phyloP scores from a whole-genome alignment of 2,797 vertebrate species.

The Lutjanus argentimaculatus region DNA sequence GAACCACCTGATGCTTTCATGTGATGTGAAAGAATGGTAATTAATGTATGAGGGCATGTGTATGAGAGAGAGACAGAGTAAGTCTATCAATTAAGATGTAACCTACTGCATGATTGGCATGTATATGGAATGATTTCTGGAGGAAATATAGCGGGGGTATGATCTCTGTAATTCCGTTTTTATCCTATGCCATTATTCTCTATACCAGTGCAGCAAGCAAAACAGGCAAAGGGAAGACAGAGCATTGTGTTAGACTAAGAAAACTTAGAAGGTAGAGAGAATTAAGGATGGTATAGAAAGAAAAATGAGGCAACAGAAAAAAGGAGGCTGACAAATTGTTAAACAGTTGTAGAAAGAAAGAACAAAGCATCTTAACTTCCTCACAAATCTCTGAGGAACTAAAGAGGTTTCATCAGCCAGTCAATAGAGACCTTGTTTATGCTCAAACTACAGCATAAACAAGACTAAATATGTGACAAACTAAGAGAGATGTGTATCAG shows the following conservation, averaged over 20 bases:
- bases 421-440: slow-evolving; percentile 17
- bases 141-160: background rate
- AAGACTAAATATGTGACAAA: slow-evolving; percentile 19
- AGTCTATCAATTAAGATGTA: slow-evolving; percentile 22
- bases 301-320: background rate
- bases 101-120: slow-evolving; percentile 4
- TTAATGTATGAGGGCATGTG: background rate
- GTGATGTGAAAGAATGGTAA: slow-evolving; percentile 30
- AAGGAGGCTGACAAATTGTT: slow-evolving; percentile 4
- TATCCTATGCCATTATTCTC: background rate
- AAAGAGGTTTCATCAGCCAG: background rate
- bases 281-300: background rate
- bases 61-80: background rate
- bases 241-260: background rate
- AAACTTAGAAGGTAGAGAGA: background rate
- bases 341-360: slow-evolving; percentile 3
- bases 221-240: slow-evolving; percentile 1
- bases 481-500: background rate
- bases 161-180: slow-evolving; percentile 11
- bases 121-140: background rate
- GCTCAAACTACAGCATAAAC: too few relatives aligned
- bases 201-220: background rate
- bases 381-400: slow-evolving; percentile 1
- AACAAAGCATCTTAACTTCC: background rate
- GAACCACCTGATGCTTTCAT: slow-evolving; percentile 50